Evolutionary conservation across 2,113 vertebrate genomes (phyloP).

Genomic region (Trematomus loennbergii): DNA sequence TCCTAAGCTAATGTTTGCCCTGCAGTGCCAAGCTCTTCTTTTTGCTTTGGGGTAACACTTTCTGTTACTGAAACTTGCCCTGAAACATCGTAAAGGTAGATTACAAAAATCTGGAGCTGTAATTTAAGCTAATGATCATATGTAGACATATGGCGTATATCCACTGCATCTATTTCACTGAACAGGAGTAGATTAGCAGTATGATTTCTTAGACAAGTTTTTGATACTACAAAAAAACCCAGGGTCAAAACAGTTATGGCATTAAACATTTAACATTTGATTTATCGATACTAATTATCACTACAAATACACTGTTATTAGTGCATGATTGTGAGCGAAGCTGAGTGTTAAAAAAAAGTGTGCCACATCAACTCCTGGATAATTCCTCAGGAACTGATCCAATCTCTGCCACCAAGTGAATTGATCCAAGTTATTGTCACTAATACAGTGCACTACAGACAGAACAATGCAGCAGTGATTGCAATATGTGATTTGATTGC

Average conservation of each 20-base stretch:
- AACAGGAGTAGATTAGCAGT: not conserved
- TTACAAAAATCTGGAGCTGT: not conserved
- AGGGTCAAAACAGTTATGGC: constrained; percentile 36
- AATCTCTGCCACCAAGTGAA: constrained; percentile 60
- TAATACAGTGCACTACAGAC: constrained; percentile 29
- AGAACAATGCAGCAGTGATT: constrained; percentile 75
- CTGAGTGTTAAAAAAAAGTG: constrained; percentile 26
- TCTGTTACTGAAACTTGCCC: not conserved
- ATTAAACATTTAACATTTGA: constrained; percentile 43
- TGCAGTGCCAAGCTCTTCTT: no score
- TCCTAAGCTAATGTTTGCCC: not conserved
- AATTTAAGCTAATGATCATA: not conserved
- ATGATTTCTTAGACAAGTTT: constrained; percentile 40
- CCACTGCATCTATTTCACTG: not conserved
- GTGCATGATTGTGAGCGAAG: constrained; percentile 56
- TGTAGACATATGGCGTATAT: no score
- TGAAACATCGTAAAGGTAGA: not conserved
- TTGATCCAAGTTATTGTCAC: constrained; percentile 66
- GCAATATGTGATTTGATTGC: constrained; percentile 82
- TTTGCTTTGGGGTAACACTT: not conserved
- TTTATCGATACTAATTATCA: constrained; percentile 53
- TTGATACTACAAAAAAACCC: not conserved
- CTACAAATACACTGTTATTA: constrained; percentile 37
- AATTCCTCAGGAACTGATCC: constrained; percentile 56
- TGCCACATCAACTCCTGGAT: constrained; percentile 32